Percentiles rank a stretch among this genome's conserved stretches.
These are phyloP conservation scores for Chymomyza procnemis DNA, from an alignment of 2,888 invertebrate species.

Conservation along the genomic window DNA sequence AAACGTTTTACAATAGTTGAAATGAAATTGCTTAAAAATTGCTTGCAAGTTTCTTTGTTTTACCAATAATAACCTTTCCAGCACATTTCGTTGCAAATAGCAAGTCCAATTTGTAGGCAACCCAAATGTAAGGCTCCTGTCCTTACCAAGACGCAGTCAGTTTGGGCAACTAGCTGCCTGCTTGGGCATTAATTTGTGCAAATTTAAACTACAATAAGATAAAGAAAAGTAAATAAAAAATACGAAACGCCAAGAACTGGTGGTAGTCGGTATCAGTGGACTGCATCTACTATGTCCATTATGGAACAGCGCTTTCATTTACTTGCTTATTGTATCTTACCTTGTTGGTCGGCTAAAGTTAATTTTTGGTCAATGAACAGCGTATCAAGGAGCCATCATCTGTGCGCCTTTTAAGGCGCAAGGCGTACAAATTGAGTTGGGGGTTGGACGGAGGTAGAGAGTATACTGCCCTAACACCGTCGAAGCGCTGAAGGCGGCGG, in stretches of 20 bases:
- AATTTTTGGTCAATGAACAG: slow-evolving; percentile 69
- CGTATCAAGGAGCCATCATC: slow-evolving; percentile 62
- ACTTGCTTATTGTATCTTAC: slow-evolving; percentile 21
- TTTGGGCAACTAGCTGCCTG: neutral
- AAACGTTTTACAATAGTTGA: too few relatives aligned
- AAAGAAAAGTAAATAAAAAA: slow-evolving; percentile 17
- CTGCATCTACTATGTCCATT: slow-evolving; percentile 33
- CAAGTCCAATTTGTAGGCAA: slow-evolving; percentile 48
- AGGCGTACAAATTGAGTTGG: too few relatives aligned
- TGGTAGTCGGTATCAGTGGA: neutral
- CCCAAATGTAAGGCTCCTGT: slow-evolving; percentile 24
- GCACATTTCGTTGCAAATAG: too few relatives aligned
- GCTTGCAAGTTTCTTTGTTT: too few relatives aligned
- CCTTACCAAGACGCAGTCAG: neutral
- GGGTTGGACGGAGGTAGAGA: slow-evolving; percentile 15
- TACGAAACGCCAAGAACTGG: neutral
- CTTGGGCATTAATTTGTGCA: slow-evolving; percentile 51
- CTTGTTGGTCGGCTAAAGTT: slow-evolving; percentile 44
- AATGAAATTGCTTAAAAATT: too few relatives aligned
- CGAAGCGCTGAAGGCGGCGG: slow-evolving; percentile 21
- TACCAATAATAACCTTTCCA: too few relatives aligned
- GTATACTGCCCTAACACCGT: neutral
- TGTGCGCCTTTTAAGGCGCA: slow-evolving; percentile 41
- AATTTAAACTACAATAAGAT: slow-evolving; percentile 36
- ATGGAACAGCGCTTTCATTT: slow-evolving; percentile 19